Conservation (phyloP, 2,888 invertebrate species). For the Athripsodes cinereus region DNA sequence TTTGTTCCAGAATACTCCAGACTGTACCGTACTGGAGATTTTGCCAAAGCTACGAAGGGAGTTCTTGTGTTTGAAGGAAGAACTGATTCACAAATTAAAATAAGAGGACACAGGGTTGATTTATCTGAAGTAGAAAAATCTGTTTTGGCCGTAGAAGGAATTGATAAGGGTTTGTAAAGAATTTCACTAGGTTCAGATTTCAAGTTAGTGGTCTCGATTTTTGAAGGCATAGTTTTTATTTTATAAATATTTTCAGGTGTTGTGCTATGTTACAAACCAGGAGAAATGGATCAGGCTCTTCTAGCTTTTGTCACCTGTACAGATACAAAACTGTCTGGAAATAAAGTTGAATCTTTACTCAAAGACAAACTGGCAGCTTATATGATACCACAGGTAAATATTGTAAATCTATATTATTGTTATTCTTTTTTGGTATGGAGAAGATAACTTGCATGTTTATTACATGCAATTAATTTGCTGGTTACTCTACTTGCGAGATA, state of each 20-base stretch:
- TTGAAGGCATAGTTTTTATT: neutral
- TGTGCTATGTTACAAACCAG: conserved; percentile 73
- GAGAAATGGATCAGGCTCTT: conserved; percentile 64
- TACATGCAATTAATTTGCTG: too few species aligned
- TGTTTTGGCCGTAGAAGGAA: conserved; percentile 54
- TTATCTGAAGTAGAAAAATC: conserved; percentile 77
- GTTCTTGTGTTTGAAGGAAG: conserved; percentile 73
- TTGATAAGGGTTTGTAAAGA: conserved; percentile 56
- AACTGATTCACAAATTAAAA: conserved; percentile 80
- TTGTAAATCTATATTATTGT: too few species aligned
- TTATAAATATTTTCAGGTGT: conserved; percentile 43
- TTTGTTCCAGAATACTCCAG: conserved; percentile 54
- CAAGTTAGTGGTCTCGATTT: neutral
- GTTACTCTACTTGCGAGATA: too few species aligned
- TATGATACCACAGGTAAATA: conserved; percentile 76
- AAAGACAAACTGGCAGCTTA: conserved; percentile 63
- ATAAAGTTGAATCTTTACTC: conserved; percentile 60
- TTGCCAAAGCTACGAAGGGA: conserved; percentile 64
- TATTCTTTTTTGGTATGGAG: too few species aligned
- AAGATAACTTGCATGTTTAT: too few species aligned
- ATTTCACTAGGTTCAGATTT: neutral
- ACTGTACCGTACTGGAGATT: conserved; percentile 82
- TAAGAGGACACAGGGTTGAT: conserved; percentile 81
- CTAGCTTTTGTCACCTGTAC: conserved; percentile 60
- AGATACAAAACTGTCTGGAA: conserved; percentile 44